Base-by-base conservation (phyloP, 2,797 vertebrate species). In the Mormyrus proboscirostris region DNA sequence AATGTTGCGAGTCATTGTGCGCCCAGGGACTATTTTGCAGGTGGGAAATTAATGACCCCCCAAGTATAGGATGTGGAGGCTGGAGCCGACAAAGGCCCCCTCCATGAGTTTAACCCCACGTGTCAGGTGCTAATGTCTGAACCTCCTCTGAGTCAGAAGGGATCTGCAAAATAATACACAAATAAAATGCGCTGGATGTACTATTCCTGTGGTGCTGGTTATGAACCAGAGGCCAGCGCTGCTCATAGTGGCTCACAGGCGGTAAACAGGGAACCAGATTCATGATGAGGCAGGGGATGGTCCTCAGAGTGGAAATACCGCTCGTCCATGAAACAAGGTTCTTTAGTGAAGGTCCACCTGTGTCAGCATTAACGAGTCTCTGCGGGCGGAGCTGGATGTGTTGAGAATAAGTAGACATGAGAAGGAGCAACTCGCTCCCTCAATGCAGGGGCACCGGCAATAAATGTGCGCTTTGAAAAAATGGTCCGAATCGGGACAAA, bases 1-100 rank as follows among this genome's bases (percentile, higher is more conserved):
- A 99, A 99, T 98, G 98, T 97, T 98, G 96, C 97, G 97, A 97
- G 97, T 98, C 97, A 97, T 97, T 96, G 92, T 93, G 94, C 92
- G 95, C 93, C 93, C 94, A 94, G 96, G 96, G 97, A 97, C 95
- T 92, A 95, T 95, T 95, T 95, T 95, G 95, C 96, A 96, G 95
- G 95, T 95, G 96, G 96, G 95, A 97, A 96, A 97, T 97, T 97
- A 97, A 97, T 96, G 96, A 96, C 95, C 96, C 94, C 95, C 95
- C 96, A 95, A 95, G 95, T 95, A 94, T 92, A 92, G 94, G 95
- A 96, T 94, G 95, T 38, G 90, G 94, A 95, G 96, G 96, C 96
- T 95, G 95, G 96, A 95, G 93, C 94, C 92, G 90, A 92, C 95
- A 96, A 96, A 96, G 95, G 93, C 92, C 91, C 59, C 93, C 95